phyloP scores from a whole-genome alignment of 2,888 invertebrate genomes.

The Lasioglossum figueresi region DNA sequence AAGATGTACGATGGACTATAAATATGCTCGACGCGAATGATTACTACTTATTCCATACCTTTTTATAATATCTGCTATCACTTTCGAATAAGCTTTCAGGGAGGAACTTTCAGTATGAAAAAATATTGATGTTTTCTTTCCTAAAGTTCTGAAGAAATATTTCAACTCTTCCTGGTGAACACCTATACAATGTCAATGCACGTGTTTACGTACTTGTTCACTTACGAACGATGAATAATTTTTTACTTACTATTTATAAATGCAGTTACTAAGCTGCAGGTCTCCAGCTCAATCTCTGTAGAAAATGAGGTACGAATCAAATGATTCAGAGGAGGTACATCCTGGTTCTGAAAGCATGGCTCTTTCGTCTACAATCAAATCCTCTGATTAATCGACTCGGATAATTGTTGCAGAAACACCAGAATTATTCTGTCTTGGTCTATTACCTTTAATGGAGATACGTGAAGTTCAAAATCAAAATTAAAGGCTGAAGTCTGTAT shows the following conservation, averaged over 20 bases:
- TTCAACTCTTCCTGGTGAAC: slow-evolving; percentile 87
- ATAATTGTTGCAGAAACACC: background rate
- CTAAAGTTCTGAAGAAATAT: slow-evolving; percentile 88
- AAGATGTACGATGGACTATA: background rate
- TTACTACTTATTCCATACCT: slow-evolving; percentile 80
- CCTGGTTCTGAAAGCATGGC: slow-evolving; percentile 78
- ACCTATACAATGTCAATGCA: slow-evolving; percentile 72
- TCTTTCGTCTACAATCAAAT: slow-evolving; percentile 70
- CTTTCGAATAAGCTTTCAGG: slow-evolving; percentile 87
- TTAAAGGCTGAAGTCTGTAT: slow-evolving; percentile 63
- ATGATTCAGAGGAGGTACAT: slow-evolving; percentile 84
- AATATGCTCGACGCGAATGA: background rate
- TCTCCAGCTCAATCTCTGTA: slow-evolving; percentile 87
- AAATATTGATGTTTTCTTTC: slow-evolving; percentile 88
- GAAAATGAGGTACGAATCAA: slow-evolving; percentile 86
- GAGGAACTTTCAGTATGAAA: slow-evolving; percentile 86
- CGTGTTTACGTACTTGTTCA: slow-evolving; percentile 84
- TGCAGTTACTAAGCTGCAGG: slow-evolving; percentile 88
- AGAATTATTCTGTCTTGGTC: background rate
- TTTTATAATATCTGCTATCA: slow-evolving; percentile 88
- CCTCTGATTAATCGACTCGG: background rate
- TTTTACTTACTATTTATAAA: slow-evolving; percentile 87
- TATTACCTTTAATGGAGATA: slow-evolving; percentile 37
- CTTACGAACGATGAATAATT: background rate
- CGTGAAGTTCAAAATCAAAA: slow-evolving; percentile 39